phyloP scores from a whole-genome alignment of 2,888 invertebrate species.

The Pandemis corylana region DNA sequence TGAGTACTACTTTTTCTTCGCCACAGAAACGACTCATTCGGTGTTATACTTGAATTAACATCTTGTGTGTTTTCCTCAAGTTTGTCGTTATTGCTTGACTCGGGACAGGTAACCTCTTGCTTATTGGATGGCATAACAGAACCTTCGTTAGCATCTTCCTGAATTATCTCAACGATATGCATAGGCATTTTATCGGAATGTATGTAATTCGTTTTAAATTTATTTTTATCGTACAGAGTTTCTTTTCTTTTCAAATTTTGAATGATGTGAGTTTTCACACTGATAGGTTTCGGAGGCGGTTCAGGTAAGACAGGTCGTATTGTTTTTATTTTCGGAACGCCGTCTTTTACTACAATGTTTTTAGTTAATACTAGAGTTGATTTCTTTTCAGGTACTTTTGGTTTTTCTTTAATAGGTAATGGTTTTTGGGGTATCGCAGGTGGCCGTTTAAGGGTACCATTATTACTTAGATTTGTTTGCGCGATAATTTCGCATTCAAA shows the following conservation, averaged over 20 bases:
- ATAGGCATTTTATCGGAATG: constrained; percentile 76
- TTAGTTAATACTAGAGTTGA: constrained; percentile 81
- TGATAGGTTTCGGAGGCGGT: constrained; percentile 52
- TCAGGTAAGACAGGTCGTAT: constrained; percentile 64
- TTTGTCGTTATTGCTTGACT: constrained; percentile 43
- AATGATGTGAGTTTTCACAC: constrained; percentile 45
- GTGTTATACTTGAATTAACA: constrained; percentile 75
- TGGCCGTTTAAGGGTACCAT: constrained; percentile 70
- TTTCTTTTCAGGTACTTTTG: constrained; percentile 86
- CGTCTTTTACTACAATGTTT: constrained; percentile 81
- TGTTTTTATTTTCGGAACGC: constrained; percentile 81
- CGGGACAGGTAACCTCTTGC: constrained; percentile 42
- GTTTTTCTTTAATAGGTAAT: constrained; percentile 77
- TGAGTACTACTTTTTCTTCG: constrained; percentile 78
- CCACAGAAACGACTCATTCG: constrained; percentile 89
- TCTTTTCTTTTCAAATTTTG: constrained; percentile 66
- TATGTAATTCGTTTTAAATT: constrained; percentile 79
- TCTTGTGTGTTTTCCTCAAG: constrained; percentile 60
- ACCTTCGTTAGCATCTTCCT: constrained; percentile 72
- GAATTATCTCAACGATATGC: constrained; percentile 78
- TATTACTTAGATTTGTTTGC: constrained; percentile 58
- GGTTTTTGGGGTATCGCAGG: constrained; percentile 65
- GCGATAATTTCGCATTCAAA: constrained; percentile 80
- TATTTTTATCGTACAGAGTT: constrained; percentile 73
- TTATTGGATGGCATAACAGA: constrained; percentile 40